Evolutionary conservation across 2,113 vertebrate genomes (phyloP).

Genomic region (Centropus unirufus): DNA sequence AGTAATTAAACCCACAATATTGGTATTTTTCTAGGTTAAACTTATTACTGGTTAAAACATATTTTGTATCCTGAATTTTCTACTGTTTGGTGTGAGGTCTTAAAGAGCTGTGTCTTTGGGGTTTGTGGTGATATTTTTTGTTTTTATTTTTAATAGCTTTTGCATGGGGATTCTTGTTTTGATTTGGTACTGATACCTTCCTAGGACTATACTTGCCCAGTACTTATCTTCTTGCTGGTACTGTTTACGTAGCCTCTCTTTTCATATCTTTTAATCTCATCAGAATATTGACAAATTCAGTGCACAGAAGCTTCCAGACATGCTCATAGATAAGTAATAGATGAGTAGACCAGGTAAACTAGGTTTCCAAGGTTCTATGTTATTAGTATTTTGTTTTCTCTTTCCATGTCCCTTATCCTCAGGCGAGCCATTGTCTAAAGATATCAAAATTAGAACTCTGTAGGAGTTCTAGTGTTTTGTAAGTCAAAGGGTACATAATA

Average conservation of each 20-base stretch:
- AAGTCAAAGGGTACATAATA: not conserved
- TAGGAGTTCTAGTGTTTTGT: not conserved
- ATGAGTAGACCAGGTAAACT: not conserved
- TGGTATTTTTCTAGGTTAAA: not conserved
- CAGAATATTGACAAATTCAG: not conserved
- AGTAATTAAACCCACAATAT: not conserved
- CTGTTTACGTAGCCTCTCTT: not conserved
- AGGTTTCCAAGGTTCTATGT: not conserved
- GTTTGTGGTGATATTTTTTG: no score
- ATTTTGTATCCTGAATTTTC: not conserved
- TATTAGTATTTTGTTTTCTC: not conserved
- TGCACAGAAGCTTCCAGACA: not conserved
- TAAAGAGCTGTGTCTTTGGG: not conserved
- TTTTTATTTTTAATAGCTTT: not conserved
- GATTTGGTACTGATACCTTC: not conserved
- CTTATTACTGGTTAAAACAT: not conserved
- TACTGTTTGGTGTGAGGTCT: not conserved
- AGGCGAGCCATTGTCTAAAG: not conserved
- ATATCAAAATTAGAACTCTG: not conserved
- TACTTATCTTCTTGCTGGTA: not conserved
- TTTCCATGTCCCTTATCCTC: not conserved
- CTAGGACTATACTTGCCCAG: not conserved
- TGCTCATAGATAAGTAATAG: not conserved
- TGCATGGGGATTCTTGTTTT: not conserved
- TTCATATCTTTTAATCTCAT: not conserved